These are phyloP conservation scores for Torymus auratus DNA, from an alignment of 2,888 invertebrate genomes.

Conservation along the genomic window DNA sequence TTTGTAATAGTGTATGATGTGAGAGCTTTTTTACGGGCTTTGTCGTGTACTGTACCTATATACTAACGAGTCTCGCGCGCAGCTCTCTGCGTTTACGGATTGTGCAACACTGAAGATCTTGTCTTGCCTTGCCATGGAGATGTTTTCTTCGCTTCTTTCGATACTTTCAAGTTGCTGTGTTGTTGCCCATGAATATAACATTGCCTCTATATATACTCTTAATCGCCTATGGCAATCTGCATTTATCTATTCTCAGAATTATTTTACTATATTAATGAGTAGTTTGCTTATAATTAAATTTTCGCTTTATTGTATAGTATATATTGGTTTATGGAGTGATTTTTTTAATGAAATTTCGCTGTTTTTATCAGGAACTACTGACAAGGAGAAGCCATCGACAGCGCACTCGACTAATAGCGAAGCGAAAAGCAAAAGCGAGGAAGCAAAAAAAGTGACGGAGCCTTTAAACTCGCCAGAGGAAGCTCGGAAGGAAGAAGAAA, in stretches of 20 bases:
- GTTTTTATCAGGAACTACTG: constrained; percentile 6
- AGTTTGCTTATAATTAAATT: background rate
- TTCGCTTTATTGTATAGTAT: background rate
- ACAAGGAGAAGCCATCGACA: constrained; percentile 35
- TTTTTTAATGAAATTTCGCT: background rate
- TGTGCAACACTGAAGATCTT: no score
- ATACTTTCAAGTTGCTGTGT: no score
- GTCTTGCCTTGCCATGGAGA: no score
- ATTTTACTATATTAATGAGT: background rate
- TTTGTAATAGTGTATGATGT: background rate
- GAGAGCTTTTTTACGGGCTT: background rate
- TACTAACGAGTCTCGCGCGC: no score
- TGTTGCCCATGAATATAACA: no score
- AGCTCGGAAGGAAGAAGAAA: constrained; percentile 58
- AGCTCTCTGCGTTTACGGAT: no score
- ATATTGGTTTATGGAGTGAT: background rate
- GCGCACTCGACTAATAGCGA: constrained; percentile 20
- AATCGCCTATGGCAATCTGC: no score
- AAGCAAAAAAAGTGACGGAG: constrained; percentile 44
- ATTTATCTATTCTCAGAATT: no score
- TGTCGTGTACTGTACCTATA: background rate
- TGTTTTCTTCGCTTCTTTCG: background rate
- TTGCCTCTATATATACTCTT: no score
- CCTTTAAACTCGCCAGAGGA: constrained; percentile 58
- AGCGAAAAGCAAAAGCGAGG: constrained; percentile 48